phyloP scores from a whole-genome alignment of 2,888 invertebrate species.

The Synanthedon myopaeformis region DNA sequence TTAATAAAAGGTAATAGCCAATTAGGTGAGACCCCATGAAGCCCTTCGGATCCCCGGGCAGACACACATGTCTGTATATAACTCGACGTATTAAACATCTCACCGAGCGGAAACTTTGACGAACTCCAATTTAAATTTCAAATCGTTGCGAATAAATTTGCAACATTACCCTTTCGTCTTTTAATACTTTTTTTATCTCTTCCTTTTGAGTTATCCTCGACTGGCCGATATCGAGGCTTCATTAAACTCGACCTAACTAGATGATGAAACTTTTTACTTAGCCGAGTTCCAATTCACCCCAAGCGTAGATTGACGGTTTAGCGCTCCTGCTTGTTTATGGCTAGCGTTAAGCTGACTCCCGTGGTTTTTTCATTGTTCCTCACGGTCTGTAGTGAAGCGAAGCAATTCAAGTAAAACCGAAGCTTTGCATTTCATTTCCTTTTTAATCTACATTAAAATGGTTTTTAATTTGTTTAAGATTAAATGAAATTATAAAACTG shows the following conservation, averaged over 20 bases:
- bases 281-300: slow-evolving; percentile 5
- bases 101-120: slow-evolving; percentile 46
- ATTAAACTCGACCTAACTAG: slow-evolving; percentile 22
- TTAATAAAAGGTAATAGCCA: slow-evolving; percentile 20
- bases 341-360: neutral
- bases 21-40: slow-evolving; percentile 20
- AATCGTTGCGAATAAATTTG: slow-evolving; percentile 57
- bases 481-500: too few species aligned
- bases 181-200: slow-evolving; percentile 28
- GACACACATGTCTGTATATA: slow-evolving; percentile 25
- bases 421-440: too few species aligned
- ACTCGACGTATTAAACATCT: slow-evolving; percentile 29
- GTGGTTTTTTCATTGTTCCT: neutral
- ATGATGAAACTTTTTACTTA: slow-evolving; percentile 22
- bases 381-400: neutral
- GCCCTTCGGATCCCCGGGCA: slow-evolving; percentile 4
- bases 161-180: slow-evolving; percentile 42
- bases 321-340: neutral
- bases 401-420: too few species aligned
- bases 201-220: slow-evolving; percentile 6
- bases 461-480: too few species aligned
- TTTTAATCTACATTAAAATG: too few species aligned
- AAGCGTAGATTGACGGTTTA: slow-evolving; percentile 1
- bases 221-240: slow-evolving; percentile 15
- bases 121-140: slow-evolving; percentile 60